Evolutionary conservation across 2,797 vertebrate genomes (phyloP).

Genomic region (Philypnodon macrostomus): DNA sequence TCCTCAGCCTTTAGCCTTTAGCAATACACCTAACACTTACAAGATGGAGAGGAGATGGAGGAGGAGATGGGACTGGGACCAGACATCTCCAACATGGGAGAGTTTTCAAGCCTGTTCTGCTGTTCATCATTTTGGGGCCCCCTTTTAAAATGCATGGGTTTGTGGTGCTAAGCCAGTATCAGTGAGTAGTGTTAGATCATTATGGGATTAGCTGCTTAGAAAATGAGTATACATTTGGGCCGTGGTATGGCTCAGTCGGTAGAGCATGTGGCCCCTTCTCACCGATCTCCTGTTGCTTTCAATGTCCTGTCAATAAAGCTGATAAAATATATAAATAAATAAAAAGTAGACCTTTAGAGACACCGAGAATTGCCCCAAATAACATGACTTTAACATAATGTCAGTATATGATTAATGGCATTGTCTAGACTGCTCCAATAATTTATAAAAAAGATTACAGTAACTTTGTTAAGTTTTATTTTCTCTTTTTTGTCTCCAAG

Average conservation of each 20-base stretch:
- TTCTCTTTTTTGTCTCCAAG: conserved; percentile 38
- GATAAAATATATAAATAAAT: too few relatives aligned
- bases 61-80: not conserved
- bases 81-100: conserved; percentile 2
- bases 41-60: not conserved
- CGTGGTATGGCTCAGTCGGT: too few relatives aligned
- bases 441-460: conserved; percentile 69
- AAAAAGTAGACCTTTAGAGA: not conserved
- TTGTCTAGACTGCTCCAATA: conserved; percentile 39
- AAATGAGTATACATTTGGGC: too few relatives aligned
- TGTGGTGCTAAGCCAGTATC: not conserved
- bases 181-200: too few relatives aligned
- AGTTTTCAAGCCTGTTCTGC: not conserved
- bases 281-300: too few relatives aligned
- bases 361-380: not conserved
- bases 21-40: conserved; percentile 3
- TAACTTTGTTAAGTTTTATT: conserved; percentile 59
- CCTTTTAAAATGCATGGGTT: not conserved
- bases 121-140: not conserved
- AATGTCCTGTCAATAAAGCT: too few relatives aligned
- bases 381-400: conserved; percentile 17
- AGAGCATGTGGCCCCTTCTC: too few relatives aligned
- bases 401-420: conserved; percentile 57
- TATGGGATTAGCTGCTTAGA: too few relatives aligned
- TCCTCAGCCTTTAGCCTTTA: conserved; percentile 1